Base-by-base conservation (phyloP, 2,113 vertebrate species). In the Zeus faber region DNA sequence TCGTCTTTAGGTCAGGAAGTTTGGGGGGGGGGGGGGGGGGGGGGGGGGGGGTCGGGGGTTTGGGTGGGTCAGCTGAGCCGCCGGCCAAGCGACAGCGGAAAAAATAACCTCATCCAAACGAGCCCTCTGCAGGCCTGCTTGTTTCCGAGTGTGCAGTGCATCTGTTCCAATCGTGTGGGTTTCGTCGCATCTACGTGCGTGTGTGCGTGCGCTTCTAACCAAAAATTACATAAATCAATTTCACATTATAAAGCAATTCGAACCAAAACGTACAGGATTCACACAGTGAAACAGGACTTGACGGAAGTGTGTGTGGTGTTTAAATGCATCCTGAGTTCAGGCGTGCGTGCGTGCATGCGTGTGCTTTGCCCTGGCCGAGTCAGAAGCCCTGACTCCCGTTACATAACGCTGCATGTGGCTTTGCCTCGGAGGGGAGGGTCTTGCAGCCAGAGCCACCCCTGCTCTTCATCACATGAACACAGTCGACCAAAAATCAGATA, bases 361-460 rank as follows among this genome's bases (percentile, higher is more conserved):
- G 65, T 49, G 49, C 60, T 54, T 63, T 60, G 40, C 73, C 58
- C 69, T 62, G 66, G 72, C 67, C 45, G 57, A 44, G 20, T 60
- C 70, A 65, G 69, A 65, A 59, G 69, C 68, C 46, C 74, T 70
- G 70, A 79, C 66, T 74, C 67, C 53, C 18, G 58, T 87, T 84
- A 80, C 64, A 65, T 80, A 82, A 85, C 16, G 20, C 40, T 54
- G 29, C 57, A 72, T 75, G 74, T 78, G 79, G 44, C 21, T 23
- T 23, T 20, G 41, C 41, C 41, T 44, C 13, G 25, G 31, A 33
- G 22, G 26, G 4, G 40, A 22, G 18, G 51, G 58, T 45, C 61
- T 58, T 46, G 47, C 56, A 72, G 67, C 64, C 59, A 54, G 59
- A 63, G 41, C 40, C 55, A 56, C 47, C 39, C 35, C 48, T 66